Evolutionary conservation across 2,888 invertebrate genomes (phyloP).

Genomic region (Onchidella celtica): DNA sequence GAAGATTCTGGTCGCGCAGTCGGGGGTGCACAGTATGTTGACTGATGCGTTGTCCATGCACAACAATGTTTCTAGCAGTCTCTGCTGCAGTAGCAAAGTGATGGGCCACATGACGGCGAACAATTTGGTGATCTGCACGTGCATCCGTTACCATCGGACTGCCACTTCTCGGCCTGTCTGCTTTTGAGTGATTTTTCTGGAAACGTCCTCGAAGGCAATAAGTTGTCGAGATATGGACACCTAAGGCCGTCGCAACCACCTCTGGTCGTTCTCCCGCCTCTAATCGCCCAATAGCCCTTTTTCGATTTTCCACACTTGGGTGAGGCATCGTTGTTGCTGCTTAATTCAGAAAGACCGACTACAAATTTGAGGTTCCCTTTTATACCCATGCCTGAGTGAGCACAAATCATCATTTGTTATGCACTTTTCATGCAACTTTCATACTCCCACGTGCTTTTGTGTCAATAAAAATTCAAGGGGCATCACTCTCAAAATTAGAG

Average conservation of each 20-base stretch:
- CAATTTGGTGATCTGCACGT: not conserved
- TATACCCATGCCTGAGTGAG: not conserved
- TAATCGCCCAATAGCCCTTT: not conserved
- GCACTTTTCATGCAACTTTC: not conserved
- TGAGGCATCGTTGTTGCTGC: not conserved
- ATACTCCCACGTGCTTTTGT: not conserved
- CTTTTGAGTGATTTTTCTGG: not conserved
- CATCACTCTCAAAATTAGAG: not conserved
- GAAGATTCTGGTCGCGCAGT: too few species aligned
- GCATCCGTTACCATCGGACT: not conserved
- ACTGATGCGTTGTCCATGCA: not conserved
- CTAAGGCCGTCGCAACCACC: not conserved
- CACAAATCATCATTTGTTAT: not conserved
- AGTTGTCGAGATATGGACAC: not conserved
- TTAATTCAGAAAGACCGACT: not conserved
- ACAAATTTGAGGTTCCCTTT: not conserved
- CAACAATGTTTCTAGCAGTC: not conserved
- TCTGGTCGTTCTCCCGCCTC: not conserved
- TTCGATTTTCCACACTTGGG: not conserved
- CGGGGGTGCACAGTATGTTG: not conserved
- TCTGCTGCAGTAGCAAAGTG: not conserved
- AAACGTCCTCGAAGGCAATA: not conserved
- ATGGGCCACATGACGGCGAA: not conserved
- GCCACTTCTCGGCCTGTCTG: not conserved
- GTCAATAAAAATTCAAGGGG: not conserved